Conservation (phyloP, 2,797 vertebrate species). For the Mormyrops boulengeri region DNA sequence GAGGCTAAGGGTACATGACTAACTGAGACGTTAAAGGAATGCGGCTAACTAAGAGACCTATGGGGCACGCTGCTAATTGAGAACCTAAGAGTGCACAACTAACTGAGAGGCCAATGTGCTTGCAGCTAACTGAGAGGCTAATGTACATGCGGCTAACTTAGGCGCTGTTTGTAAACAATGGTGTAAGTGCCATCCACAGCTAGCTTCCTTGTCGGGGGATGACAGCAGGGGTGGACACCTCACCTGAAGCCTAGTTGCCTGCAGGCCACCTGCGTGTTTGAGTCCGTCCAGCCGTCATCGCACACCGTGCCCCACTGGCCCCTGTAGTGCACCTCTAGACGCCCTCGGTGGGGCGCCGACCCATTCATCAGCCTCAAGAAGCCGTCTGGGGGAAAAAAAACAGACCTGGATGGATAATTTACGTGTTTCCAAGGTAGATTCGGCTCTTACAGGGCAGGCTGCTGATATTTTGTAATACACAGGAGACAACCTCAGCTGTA, state of each 20-base stretch:
- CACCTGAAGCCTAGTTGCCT: slow-evolving; percentile 92
- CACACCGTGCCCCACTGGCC: slow-evolving; percentile 91
- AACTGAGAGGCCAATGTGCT: too few relatives aligned
- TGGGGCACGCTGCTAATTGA: too few relatives aligned
- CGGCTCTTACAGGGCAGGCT: neutral
- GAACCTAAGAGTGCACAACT: too few relatives aligned
- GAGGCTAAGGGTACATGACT: neutral
- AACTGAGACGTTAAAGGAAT: neutral
- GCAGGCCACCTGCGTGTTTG: slow-evolving; percentile 80
- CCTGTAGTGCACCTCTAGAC: slow-evolving; percentile 75
- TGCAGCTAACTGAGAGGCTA: neutral
- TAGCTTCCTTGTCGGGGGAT: neutral
- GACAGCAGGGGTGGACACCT: slow-evolving; percentile 18
- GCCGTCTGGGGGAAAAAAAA: slow-evolving; percentile 64
- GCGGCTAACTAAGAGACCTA: too few relatives aligned
- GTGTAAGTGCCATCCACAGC: neutral
- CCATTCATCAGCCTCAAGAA: slow-evolving; percentile 72
- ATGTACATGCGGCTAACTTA: neutral
- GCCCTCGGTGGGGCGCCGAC: slow-evolving; percentile 68
- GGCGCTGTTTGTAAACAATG: neutral
- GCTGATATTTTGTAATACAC: neutral
- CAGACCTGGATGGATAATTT: neutral
- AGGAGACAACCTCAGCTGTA: neutral
- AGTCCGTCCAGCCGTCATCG: slow-evolving; percentile 83
- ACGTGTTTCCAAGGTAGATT: neutral